phyloP scores from a whole-genome alignment of 2,888 invertebrate species.

The Agrotis clavis region DNA sequence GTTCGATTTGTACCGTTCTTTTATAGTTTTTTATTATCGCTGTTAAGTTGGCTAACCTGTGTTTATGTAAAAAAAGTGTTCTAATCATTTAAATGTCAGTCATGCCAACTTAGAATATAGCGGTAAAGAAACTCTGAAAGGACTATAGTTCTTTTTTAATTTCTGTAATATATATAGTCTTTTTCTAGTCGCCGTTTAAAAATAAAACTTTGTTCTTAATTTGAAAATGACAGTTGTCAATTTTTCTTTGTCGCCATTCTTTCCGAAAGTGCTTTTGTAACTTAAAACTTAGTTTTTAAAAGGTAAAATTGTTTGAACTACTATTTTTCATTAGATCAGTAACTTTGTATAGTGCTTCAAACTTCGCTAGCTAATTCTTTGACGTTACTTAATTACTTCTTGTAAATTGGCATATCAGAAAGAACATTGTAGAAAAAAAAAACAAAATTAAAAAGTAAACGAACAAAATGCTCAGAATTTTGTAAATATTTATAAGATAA shows the following conservation, averaged over 20 bases:
- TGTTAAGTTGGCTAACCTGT: neutral
- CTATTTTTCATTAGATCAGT: slow-evolving; percentile 46
- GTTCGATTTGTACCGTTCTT: slow-evolving; percentile 3
- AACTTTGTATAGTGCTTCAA: slow-evolving; percentile 54
- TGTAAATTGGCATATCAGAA: slow-evolving; percentile 41
- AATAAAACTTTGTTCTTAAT: slow-evolving; percentile 24
- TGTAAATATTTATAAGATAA: slow-evolving; percentile 60
- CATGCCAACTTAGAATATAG: neutral
- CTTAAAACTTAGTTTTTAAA: slow-evolving; percentile 41
- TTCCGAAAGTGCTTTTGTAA: slow-evolving; percentile 22
- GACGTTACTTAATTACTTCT: slow-evolving; percentile 36
- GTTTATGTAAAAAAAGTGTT: neutral
- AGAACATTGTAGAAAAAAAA: slow-evolving; percentile 10
- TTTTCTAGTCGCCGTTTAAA: slow-evolving; percentile 52
- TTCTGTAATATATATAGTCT: slow-evolving; percentile 30
- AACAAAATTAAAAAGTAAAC: slow-evolving; percentile 33
- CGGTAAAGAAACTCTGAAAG: neutral
- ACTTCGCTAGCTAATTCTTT: slow-evolving; percentile 50
- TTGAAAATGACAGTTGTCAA: slow-evolving; percentile 17
- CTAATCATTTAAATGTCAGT: neutral
- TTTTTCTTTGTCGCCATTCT: neutral
- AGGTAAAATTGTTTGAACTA: slow-evolving; percentile 22
- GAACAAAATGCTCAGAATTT: slow-evolving; percentile 46
- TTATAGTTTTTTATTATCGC: neutral
- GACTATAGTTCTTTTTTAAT: slow-evolving; percentile 19